These are phyloP conservation scores for Phenganax stokvisi DNA, from an alignment of 92 coral and sea anemone genomes.

Conservation along the genomic window DNA sequence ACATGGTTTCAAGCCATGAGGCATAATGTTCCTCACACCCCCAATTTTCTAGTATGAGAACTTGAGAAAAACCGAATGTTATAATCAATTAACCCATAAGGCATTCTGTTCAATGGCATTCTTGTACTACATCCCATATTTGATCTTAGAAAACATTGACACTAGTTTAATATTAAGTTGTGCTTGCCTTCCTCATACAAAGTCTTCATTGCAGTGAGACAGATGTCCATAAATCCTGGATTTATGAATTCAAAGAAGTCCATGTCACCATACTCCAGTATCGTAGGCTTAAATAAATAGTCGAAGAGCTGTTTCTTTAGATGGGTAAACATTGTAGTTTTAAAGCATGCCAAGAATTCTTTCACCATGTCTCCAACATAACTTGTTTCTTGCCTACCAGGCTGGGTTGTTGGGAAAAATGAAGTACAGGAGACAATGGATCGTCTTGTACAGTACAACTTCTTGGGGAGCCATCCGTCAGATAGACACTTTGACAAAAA, in stretches of 20 bases:
- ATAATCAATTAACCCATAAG: slow-evolving; percentile 51
- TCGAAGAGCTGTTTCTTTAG: neutral
- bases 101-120: slow-evolving; percentile 61
- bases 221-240: neutral
- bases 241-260: neutral
- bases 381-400: neutral
- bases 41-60: slow-evolving; percentile 32
- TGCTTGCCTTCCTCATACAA: slow-evolving; percentile 30
- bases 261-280: neutral
- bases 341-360: slow-evolving; percentile 19
- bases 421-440: slow-evolving; percentile 48
- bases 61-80: slow-evolving; percentile 49
- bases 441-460: neutral
- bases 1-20: slow-evolving; percentile 51
- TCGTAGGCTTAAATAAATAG: neutral
- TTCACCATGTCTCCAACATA: slow-evolving; percentile 42
- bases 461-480: neutral
- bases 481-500: neutral
- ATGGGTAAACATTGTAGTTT: slow-evolving; percentile 12
- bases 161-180: slow-evolving; percentile 21
- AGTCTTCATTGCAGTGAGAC: slow-evolving; percentile 25
- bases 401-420: slow-evolving; percentile 39
- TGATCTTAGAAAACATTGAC: slow-evolving; percentile 28
- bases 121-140: slow-evolving; percentile 8
- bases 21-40: slow-evolving; percentile 50